Evolutionary conservation across 2,888 invertebrate species (phyloP).

Genomic region (Epinotia ramella): DNA sequence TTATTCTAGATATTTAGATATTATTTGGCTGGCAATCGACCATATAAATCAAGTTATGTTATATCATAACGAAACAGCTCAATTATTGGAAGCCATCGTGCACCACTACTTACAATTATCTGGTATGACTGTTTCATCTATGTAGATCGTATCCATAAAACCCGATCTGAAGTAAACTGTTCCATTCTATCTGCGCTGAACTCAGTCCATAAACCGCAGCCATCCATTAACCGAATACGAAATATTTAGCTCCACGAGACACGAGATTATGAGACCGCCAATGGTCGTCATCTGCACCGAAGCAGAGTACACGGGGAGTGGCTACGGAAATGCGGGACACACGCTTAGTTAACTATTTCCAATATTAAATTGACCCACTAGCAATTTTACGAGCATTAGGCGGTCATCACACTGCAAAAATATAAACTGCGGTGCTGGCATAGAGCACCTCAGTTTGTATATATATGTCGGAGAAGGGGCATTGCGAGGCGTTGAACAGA

Average conservation of each 20-base stretch:
- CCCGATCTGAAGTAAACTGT: constrained; percentile 10
- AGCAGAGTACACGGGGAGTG: neutral
- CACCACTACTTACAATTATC: too few species aligned
- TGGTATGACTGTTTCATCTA: too few species aligned
- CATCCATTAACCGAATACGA: constrained; percentile 29
- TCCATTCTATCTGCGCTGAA: constrained; percentile 4
- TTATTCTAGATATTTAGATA: too few species aligned
- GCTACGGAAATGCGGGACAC: neutral
- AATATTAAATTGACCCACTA: too few species aligned
- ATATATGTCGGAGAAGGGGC: too few species aligned
- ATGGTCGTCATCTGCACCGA: constrained; percentile 13
- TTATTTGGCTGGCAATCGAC: too few species aligned
- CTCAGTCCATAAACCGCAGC: constrained; percentile 29
- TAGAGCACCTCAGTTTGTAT: too few species aligned
- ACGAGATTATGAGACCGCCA: constrained; percentile 4
- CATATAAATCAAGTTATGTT: too few species aligned
- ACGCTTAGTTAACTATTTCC: neutral
- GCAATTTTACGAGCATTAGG: neutral
- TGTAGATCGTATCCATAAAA: neutral
- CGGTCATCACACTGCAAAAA: too few species aligned
- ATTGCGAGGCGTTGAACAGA: too few species aligned
- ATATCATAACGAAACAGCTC: too few species aligned
- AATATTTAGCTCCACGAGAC: constrained; percentile 19
- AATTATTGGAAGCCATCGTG: neutral
- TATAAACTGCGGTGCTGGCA: too few species aligned